A percentile compares a stretch with the other conserved stretches of the same genome.
Conservation (phyloP, 2,888 invertebrate genomes). For the Rhimphoctona megacephalus region DNA sequence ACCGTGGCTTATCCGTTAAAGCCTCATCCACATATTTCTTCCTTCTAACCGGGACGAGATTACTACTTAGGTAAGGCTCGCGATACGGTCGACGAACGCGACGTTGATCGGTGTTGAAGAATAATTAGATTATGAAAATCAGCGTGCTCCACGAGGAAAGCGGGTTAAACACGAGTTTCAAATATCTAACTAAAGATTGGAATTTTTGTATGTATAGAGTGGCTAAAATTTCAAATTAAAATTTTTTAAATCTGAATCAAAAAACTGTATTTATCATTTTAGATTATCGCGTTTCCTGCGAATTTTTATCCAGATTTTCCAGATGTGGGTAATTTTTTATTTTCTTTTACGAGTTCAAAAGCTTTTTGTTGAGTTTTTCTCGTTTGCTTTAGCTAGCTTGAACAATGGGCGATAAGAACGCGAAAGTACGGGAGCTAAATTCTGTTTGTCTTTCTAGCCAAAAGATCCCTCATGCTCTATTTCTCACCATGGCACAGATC, state of each 20-base stretch:
- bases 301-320: neutral
- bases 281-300: neutral
- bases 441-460: neutral
- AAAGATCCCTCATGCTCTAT: neutral
- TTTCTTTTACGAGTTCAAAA: neutral
- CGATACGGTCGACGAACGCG: constrained; percentile 10
- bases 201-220: neutral
- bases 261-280: neutral
- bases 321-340: neutral
- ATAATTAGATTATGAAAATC: constrained; percentile 11
- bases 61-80: neutral
- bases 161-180: neutral
- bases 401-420: neutral
- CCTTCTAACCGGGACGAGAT: neutral
- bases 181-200: neutral
- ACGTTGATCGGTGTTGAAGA: constrained; percentile 11
- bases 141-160: constrained; percentile 11
- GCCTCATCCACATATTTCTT: constrained; percentile 16
- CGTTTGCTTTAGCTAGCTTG: neutral
- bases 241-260: too few species aligned
- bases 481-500: neutral
- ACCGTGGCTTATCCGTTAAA: constrained; percentile 19
- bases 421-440: neutral
- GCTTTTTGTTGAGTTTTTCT: neutral
- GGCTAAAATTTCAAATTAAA: neutral